These are phyloP conservation scores for Molossus alvarezi DNA, from an alignment of 2,797 vertebrate species.

Conservation along the genomic window DNA sequence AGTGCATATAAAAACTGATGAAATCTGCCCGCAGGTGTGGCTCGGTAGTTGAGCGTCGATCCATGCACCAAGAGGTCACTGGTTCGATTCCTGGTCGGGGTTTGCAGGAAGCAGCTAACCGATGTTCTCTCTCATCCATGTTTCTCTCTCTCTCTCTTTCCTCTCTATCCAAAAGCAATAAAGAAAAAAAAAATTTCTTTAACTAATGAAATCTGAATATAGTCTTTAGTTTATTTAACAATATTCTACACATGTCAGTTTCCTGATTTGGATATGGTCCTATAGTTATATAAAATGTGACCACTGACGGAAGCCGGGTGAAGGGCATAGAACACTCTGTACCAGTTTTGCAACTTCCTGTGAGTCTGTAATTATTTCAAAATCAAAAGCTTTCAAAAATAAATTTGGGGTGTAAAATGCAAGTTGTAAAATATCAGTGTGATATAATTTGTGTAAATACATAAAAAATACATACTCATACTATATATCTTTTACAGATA, in stretches of 20 bases:
- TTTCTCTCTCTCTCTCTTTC: too few relatives aligned
- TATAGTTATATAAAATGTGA: not conserved
- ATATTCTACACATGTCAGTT: not conserved
- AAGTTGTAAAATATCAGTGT: not conserved
- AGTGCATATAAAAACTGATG: not conserved
- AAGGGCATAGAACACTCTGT: not conserved
- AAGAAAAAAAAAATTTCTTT: too few relatives aligned
- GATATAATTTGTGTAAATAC: not conserved
- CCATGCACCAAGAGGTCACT: too few relatives aligned
- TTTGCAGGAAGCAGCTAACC: too few relatives aligned
- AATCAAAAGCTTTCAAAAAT: slow-evolving; percentile 12
- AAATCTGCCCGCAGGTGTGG: not conserved
- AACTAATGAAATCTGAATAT: not conserved
- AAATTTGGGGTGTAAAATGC: not conserved
- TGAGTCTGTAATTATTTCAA: not conserved
- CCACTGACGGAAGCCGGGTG: not conserved
- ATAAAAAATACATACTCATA: not conserved
- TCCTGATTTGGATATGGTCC: not conserved
- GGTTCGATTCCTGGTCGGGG: too few relatives aligned
- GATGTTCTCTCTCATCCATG: too few relatives aligned
- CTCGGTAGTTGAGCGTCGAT: too few relatives aligned
- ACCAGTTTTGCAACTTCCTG: not conserved
- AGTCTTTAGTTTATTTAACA: not conserved
- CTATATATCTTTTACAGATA: not conserved
- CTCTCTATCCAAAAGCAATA: too few relatives aligned